Base-by-base conservation (phyloP, 2,113 vertebrate species). In the Daboia siamensis region DNA sequence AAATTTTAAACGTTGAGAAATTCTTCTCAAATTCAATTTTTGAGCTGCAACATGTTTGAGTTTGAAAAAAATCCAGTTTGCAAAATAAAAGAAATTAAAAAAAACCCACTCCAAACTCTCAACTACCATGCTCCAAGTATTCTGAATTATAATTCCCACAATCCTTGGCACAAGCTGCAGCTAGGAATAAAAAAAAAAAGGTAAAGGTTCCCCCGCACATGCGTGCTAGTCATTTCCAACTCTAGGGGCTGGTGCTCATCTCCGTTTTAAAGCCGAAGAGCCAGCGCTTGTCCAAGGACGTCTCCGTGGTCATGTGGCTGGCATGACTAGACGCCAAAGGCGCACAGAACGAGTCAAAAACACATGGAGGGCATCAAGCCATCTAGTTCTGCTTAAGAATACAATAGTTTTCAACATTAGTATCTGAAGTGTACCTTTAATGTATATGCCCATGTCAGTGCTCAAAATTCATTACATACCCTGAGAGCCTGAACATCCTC, bases 401-500 rank as follows among this genome's bases (percentile, higher is more conserved):
- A 80, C 74, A 39, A 21, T 44, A 80, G 6, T 8, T 56, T 64
- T 54, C 9, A 21, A 39, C 52, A 26, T 17, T 61, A 52, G 26
- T 52, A 12, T 29, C 39, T 51, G 0, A 26, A 61, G 26, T 20
- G 1, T 64, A 8, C 26, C 56, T 93, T 51, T 21, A 51, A 87
- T 69, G 74, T 26, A 56, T 24, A 74, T n/a, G 21, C 33, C 5
- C 33, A 84, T 12, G 39, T 0, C 20, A 20, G 1, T 4, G 94
- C 93, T 86, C 98, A 98, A 26, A 17, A 8, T 33, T 4, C 44
- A 6, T 51, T 15, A n/a, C 95, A 84, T 93, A 99, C 98, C 98
- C 98, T 98, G 29, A 99, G 98, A 17, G 98, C 98, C 24, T 97
- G 97, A 89, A 99, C 98, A 97, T 99, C 98, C 74, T 99, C 98